Evolutionary conservation across 2,888 invertebrate species (phyloP), one percentile per base, ranked within the genome.

Genomic region (Lacanobia wlatinum): DNA sequence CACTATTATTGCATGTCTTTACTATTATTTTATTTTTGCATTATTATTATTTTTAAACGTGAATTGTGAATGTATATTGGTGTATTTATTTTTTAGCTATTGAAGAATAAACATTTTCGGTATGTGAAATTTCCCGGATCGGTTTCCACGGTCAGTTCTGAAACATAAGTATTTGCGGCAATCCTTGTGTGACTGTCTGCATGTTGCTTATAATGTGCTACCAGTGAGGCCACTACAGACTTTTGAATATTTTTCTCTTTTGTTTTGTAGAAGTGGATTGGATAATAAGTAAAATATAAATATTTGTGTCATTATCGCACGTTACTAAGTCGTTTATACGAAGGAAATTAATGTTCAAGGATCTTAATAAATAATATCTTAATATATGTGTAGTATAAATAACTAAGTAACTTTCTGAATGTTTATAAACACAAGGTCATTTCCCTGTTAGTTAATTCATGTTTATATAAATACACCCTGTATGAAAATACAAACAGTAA

Each of bases 41-140:
- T 80, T 82, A 78, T 87, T 78, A 68, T 84, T 70, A 85, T 86
- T 87, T 62, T 87, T 84, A 84, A 80, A 82, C 87, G 84, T 91
- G 82, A 82, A 89, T 88, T 90, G 91, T 94, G 94, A 92, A 97
- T 97, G 95, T 94, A 93, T 94, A 95, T 95, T 94, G 94, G 92
- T 96, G 92, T 95, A 94, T 95, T 95, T 95, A 94, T 94, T 94
- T 95, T 96, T 95, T 96, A 96, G 95, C 95, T 95, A 87, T 95
- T 96, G 95, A 95, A 96, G 95, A 96, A 95, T 95, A 95, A 95
- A 91, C 95, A 96, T 96, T 96, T 96, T 95, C 96, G 96, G 93
- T 96, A 96, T 96, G 95, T 96, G 94, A 95, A 96, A 95, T 96
- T 96, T 92, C 96, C 96, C 87, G 96, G 96, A 91, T 96, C 96